Base-by-base conservation (phyloP, 2,113 vertebrate genomes). In the Pseudopodoces humilis region DNA sequence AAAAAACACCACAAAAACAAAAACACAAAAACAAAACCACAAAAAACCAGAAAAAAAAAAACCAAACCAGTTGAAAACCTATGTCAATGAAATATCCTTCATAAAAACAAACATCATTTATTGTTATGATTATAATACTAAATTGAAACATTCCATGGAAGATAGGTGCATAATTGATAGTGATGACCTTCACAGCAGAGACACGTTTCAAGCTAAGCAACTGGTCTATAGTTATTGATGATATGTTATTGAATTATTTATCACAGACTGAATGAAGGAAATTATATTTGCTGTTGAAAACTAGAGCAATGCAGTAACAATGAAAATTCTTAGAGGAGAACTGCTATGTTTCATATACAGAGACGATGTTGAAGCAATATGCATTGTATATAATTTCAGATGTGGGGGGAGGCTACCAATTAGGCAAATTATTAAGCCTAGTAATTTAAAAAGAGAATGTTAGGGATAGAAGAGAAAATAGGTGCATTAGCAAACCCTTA, bases 191-290 rank as follows among this genome's bases (percentile, higher is more conserved):
- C 95, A 95, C 71, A 80, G 75, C 22, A 91, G 94, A 97, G 94
- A 95, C 94, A 95, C 39, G 31, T 97, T 97, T 97, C 96, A 94
- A 96, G 92, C 81, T 88, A 95, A 97, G 96, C 96, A 98, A 98
- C 93, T 97, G 96, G 95, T 97, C 97, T 97, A 97, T 96, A 97
- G 97, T 96, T 98, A 97, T 97, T 96, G 97, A 97, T 98, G 98
- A 97, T 94, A 97, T 92, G 86, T 96, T 97, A 97, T 96, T 98
- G 96, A 98, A 98, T 98, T 98, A 98, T 98, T 98, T 98, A 98
- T 98, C 95, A 88, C 62, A 92, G 87, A 59, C 91, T 96, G 94
- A 95, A 96, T 95, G 96, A 95, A 95, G 86, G 88, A 97, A 97
- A 96, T 82, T 15, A 96, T 94, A 96, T 97, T 98, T 98, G 96